A percentile compares a stretch with the other conserved stretches of the same genome.
phyloP scores from a whole-genome alignment of 1,140 invertebrate species.

The Drosophila repleta region DNA sequence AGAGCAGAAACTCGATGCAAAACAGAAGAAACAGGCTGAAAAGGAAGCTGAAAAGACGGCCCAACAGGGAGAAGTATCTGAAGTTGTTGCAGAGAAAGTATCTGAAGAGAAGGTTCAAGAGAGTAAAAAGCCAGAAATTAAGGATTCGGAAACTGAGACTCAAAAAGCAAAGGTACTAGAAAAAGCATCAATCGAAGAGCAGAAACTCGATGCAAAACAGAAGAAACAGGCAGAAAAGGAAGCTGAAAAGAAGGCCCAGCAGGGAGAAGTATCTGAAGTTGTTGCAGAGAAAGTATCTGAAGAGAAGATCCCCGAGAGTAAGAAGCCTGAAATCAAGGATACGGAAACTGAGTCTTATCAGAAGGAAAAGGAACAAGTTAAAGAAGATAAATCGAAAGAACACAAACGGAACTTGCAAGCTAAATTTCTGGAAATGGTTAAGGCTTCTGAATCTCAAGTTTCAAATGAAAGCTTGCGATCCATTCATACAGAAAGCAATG shows the following conservation, averaged over 20 bases:
- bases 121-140: conserved; percentile 13
- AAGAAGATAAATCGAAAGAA: conserved; percentile 6
- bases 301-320: conserved; percentile 2
- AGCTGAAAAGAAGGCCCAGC: conserved; percentile 12
- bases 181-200: conserved; percentile 34
- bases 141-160: neutral
- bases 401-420: conserved; percentile 6
- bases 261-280: conserved; percentile 47
- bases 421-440: conserved; percentile 10
- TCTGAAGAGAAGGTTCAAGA: conserved; percentile 8
- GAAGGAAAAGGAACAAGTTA: conserved; percentile 22
- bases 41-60: conserved; percentile 11
- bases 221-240: conserved; percentile 28
- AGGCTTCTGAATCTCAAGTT: conserved; percentile 24
- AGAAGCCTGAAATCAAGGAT: neutral
- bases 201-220: conserved; percentile 17
- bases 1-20: conserved; percentile 11
- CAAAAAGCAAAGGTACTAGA: conserved; percentile 34
- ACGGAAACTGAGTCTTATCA: conserved; percentile 37
- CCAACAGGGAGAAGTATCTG: conserved; percentile 47
- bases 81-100: conserved; percentile 31
- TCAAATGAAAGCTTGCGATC: conserved; percentile 14
- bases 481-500: conserved; percentile 31
- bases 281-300: conserved; percentile 25
- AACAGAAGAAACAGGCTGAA: conserved; percentile 26